Base-by-base conservation (phyloP, 2,113 vertebrate genomes). In the Burhinus oedicnemus region DNA sequence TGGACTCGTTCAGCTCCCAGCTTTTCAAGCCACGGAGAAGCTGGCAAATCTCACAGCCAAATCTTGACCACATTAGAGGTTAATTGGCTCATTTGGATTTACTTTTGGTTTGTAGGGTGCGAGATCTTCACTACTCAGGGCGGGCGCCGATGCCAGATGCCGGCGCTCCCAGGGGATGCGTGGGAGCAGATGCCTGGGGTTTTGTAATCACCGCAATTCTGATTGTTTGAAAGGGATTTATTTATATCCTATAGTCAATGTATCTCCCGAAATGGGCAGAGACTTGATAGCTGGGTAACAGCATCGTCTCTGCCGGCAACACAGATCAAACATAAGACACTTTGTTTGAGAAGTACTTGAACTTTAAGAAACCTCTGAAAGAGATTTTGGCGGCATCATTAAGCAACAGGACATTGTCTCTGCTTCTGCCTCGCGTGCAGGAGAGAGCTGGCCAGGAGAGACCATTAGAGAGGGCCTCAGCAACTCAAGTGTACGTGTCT, bases 161-260 rank as follows among this genome's bases (percentile, higher is more conserved):
- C 76, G 51, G 22, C 3, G 49, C n/a, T 77, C 52, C 87, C 76
- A 42, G 64, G 58, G 90, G 90, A 91, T n/a, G 38, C 5, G 7
- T 38, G 38, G 65, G 87, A 97, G 83, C 13, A 8, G 54, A 95
- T 81, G 52, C 49, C 68, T 57, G 32, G 55, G 42, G 29, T 87
- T 95, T 89, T 81, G 36, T 92, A 80, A 96, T 82, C 94, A 49
- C 54, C 2, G 36, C 15, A 17, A 86, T 81, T 68, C 90, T 70
- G 81, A 79, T 51, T 75, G 83, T 76, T 87, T 85, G 93, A 49
- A 94, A 95, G 60, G 90, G 68, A 87, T 95, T 97, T 95, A 74
- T 92, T 96, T 86, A 27, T 54, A 94, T 90, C 91, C 77, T 70
- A 21, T 18, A 75, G 55, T 83, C 90, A 93, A 30, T 58, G 52